Evolutionary conservation across 2,797 vertebrate genomes (phyloP).

Genomic region (Eulemur albifrons): DNA sequence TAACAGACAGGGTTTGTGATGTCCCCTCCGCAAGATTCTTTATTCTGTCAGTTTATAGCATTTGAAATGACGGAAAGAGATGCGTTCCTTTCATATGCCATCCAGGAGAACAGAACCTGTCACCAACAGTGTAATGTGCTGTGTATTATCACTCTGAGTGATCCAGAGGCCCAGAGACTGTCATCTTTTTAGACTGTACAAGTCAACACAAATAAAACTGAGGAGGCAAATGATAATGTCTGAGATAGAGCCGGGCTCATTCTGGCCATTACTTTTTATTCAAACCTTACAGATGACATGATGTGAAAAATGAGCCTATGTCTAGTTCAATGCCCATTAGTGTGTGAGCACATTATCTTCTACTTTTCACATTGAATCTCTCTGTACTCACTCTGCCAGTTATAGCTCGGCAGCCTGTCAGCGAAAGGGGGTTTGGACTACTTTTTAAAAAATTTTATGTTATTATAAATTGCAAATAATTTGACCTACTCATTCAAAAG

Average conservation of each 20-base stretch:
- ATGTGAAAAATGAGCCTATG: conserved; percentile 99
- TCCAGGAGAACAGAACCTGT: conserved; percentile 94
- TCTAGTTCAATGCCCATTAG: conserved; percentile 99
- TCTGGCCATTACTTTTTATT: conserved; percentile 97
- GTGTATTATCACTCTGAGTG: conserved; percentile 97
- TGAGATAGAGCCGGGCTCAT: conserved; percentile 94
- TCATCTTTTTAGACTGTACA: conserved; percentile 96
- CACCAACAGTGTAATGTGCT: conserved; percentile 91
- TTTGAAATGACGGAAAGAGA: conserved; percentile 95
- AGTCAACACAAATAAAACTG: conserved; percentile 99
- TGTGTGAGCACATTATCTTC: conserved; percentile 98
- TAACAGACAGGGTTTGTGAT: conserved; percentile 98
- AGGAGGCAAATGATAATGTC: conserved; percentile 95
- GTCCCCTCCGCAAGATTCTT: conserved; percentile 90
- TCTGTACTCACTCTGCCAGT: conserved; percentile 89
- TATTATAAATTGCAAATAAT: conserved; percentile 85
- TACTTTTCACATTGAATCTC: conserved; percentile 94
- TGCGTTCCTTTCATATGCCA: conserved; percentile 91
- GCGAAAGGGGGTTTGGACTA: conserved; percentile 88
- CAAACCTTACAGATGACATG: conserved; percentile 98
- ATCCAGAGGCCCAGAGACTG: conserved; percentile 93
- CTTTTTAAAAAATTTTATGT: conserved; percentile 72
- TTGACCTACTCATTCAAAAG: conserved; percentile 77
- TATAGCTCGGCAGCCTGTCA: conserved; percentile 89
- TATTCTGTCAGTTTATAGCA: conserved; percentile 98